Percentiles rank a stretch among this genome's conserved stretches.
These are phyloP conservation scores for Cabera pusaria DNA, from an alignment of 2,888 invertebrate genomes.

Conservation along the genomic window DNA sequence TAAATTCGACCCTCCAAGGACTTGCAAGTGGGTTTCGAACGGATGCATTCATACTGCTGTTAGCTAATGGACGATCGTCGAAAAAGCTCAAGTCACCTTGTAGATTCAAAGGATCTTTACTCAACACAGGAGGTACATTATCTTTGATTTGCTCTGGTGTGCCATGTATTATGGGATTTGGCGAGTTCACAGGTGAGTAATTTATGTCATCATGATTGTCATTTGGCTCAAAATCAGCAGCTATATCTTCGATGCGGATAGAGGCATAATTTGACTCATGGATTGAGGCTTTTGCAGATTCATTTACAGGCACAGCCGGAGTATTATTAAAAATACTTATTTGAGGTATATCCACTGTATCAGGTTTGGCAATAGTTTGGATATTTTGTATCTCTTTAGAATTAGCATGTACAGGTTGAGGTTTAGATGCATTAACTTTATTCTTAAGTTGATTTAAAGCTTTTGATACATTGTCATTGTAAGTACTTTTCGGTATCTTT, in stretches of 20 bases:
- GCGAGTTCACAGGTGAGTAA: constrained; percentile 69
- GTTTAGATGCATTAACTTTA: constrained; percentile 36
- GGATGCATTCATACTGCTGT: constrained; percentile 71
- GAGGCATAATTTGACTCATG: constrained; percentile 49
- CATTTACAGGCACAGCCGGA: constrained; percentile 18
- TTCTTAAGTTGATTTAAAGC: constrained; percentile 57
- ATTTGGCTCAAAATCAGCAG: constrained; percentile 58
- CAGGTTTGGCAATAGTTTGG: constrained; percentile 1
- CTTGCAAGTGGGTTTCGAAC: constrained; percentile 61
- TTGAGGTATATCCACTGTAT: constrained; percentile 4
- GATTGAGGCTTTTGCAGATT: constrained; percentile 23
- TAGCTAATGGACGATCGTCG: constrained; percentile 70
- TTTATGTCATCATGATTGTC: constrained; percentile 52
- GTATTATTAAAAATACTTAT: constrained; percentile 4
- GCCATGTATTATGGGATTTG: constrained; percentile 38
- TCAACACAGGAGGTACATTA: constrained; percentile 25
- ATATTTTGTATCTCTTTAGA: constrained; percentile 16
- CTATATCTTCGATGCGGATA: constrained; percentile 66
- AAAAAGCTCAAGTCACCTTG: constrained; percentile 66
- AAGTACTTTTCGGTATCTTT: constrained; percentile 58
- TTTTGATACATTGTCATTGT: constrained; percentile 65
- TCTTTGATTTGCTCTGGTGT: constrained; percentile 26
- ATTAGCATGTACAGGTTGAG: constrained; percentile 13
- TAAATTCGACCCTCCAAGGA: constrained; percentile 76
- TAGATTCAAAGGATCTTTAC: constrained; percentile 61